Evolutionary conservation across 2,888 invertebrate species (phyloP), one percentile per base, ranked within the genome.

Genomic region (Beris chalybata): DNA sequence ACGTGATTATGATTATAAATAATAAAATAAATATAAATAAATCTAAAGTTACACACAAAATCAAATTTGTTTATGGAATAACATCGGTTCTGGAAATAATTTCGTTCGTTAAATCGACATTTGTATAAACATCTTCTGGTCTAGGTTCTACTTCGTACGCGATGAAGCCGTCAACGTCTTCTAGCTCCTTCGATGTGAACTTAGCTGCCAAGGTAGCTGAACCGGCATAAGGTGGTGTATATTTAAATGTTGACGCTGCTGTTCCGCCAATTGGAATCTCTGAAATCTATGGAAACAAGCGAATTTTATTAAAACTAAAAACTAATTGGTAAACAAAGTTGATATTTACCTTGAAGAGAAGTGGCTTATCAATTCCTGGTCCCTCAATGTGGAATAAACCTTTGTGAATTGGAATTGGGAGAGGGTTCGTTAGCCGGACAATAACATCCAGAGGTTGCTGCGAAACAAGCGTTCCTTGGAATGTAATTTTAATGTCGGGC

Each of bases 121-220:
- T 77, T 48, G 73, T 74, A n/a, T 79, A 67, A 22, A 79, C 68
- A 71, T 81, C 81, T 50, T 76, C 77, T 0, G 78, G 77, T 47
- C 76, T 71, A 0, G 81, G 81, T 70, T 83, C 83, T 6, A 93
- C 90, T 80, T 87, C 86, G 72, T 92, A 88, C 59, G 89, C 86
- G n/a, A 89, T 78, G 79, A 90, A 93, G 2, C 96, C 95, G 75
- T 95, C 95, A 3, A 95, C 92, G 76, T 96, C 95, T 70, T 89
- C 88, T 73, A 97, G 84, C 78, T 96, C 93, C 74, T 90, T 92
- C 11, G 93, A 92, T 58, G 86, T 85, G 79, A 96, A 96, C 78
- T 94, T 95, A 22, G 91, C 94, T 30, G 90, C 88, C 69, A 96
- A 87, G 15, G 93, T 92, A 70, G 90, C 89, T 45, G 89, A 86